Conservation (phyloP, 2,888 invertebrate genomes). For the Eristalis intricaria region DNA sequence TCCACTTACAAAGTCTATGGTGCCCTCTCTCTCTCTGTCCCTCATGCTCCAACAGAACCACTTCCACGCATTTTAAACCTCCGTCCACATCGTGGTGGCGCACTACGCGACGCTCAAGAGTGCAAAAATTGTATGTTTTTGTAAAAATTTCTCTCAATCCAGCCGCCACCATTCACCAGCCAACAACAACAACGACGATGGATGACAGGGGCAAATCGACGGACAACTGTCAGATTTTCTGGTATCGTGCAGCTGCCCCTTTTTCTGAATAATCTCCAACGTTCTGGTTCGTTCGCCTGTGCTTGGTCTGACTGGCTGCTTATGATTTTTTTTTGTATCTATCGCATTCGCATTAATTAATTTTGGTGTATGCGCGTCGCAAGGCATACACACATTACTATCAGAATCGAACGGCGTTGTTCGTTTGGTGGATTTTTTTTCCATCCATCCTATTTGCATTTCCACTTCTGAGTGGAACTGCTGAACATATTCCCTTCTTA, state of each 20-base stretch:
- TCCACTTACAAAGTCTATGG: not conserved
- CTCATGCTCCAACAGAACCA: slow-evolving; percentile 23
- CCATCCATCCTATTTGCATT: slow-evolving; percentile 40
- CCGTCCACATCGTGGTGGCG: slow-evolving; percentile 28
- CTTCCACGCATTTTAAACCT: slow-evolving; percentile 64
- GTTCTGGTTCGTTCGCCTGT: slow-evolving; percentile 66
- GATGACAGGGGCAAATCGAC: slow-evolving; percentile 55
- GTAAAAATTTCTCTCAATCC: not conserved
- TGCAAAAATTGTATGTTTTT: slow-evolving; percentile 34
- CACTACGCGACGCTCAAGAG: slow-evolving; percentile 27
- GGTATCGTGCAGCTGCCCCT: slow-evolving; percentile 47
- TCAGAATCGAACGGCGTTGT: slow-evolving; percentile 69
- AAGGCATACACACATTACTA: slow-evolving; percentile 72
- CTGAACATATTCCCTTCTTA: slow-evolving; percentile 49
- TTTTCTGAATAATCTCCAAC: slow-evolving; percentile 53
- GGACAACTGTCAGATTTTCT: slow-evolving; percentile 68
- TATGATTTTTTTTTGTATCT: slow-evolving; percentile 63
- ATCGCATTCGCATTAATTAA: slow-evolving; percentile 73
- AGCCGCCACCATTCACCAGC: not conserved
- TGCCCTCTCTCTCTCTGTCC: slow-evolving; percentile 42
- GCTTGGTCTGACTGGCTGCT: slow-evolving; percentile 13
- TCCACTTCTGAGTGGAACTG: slow-evolving; percentile 29
- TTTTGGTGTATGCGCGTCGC: slow-evolving; percentile 74
- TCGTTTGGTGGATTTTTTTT: slow-evolving; percentile 47
- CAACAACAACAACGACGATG: not conserved